A percentile compares a stretch with the other conserved stretches of the same genome.
phyloP scores from a whole-genome alignment of 1,140 invertebrate species.

The Ylistrum balloti region DNA sequence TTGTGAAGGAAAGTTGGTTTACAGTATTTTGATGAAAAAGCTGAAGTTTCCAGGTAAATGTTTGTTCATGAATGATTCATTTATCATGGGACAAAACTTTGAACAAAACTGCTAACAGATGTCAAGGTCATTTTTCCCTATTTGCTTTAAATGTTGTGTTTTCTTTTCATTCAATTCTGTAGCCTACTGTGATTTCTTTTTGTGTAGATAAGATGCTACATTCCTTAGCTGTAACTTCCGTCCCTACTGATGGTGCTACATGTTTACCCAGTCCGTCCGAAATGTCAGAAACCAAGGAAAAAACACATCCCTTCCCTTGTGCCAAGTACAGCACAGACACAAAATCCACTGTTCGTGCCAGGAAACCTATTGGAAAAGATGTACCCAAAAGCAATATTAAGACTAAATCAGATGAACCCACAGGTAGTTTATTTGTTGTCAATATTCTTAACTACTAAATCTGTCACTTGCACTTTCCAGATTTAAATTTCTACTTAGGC shows the following conservation, averaged over 20 bases:
- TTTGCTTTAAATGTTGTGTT: conserved; percentile 8
- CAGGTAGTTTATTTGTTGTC: conserved; percentile 37
- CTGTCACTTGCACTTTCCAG: not conserved
- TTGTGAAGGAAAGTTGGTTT: not conserved
- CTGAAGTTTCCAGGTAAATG: not conserved
- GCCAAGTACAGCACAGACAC: conserved; percentile 18
- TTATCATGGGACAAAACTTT: not conserved
- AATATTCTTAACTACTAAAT: not conserved
- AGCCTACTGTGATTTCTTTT: conserved; percentile 47
- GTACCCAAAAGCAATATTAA: conserved; percentile 1
- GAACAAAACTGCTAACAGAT: not conserved
- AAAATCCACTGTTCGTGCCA: not conserved
- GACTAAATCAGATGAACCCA: conserved; percentile 27
- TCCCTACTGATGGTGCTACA: conserved; percentile 14
- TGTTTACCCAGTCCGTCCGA: conserved; percentile 19
- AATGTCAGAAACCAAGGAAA: not conserved
- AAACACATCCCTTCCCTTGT: not conserved
- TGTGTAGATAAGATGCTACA: conserved; percentile 65
- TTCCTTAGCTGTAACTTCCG: conserved; percentile 27
- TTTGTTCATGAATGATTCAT: not conserved
- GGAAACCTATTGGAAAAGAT: conserved; percentile 31
- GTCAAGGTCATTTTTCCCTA: conserved; percentile 34
- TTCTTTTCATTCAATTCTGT: conserved; percentile 50
- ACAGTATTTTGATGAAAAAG: not conserved
- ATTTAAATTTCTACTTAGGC: no score